Evolutionary conservation across 2,888 invertebrate species (phyloP), one percentile per base, ranked within the genome.

Genomic region (Ditula angustiorana): DNA sequence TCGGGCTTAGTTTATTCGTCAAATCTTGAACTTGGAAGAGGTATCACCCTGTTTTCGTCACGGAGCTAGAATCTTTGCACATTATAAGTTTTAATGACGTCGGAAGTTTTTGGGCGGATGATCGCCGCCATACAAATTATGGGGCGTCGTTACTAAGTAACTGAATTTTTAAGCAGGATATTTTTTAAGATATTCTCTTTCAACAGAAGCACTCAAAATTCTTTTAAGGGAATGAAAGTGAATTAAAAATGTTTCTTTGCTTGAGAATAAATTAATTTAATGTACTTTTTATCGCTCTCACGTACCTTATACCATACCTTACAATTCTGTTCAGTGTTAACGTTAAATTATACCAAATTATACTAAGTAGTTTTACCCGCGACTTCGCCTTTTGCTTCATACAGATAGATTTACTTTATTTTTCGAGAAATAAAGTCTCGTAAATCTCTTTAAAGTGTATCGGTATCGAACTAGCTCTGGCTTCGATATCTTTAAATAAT

Each of bases 11-110:
- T 64, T 64, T 53, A 41, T 30, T 37, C 46, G 35, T 28, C 52
- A 46, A 53, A 59, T 59, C 46, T 46, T 58, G 28, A 53, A 59
- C 46, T 64, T 47, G 57, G 64, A 64, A 67, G 71, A 71, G 71
- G 71, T 67, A 68, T 67, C 67, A 53, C 66, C 59, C 67, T 63
- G 67, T 61, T 66, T 68, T 69, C 70, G 72, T 73, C 71, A 71
- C 69, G 71, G 67, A 67, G 69, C 69, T 62, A 69, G 72, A 73
- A 65, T 61, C 61, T 61, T 59, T 60, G 57, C 63, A 44, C 69
- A 65, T 75, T 74, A 75, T 74, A 83, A 83, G 77, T 83, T 85
- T 84, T 83, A 83, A 82, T 78, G 79, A 83, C 71, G 76, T 70
- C 79, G 71, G 59, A 77, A 80, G 71, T 79, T 77, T 74, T 74